A percentile compares a stretch with the other conserved stretches of the same genome.
These are phyloP conservation scores for Coptodon rendalli DNA, from an alignment of 2,113 vertebrate species.

Conservation along the genomic window DNA sequence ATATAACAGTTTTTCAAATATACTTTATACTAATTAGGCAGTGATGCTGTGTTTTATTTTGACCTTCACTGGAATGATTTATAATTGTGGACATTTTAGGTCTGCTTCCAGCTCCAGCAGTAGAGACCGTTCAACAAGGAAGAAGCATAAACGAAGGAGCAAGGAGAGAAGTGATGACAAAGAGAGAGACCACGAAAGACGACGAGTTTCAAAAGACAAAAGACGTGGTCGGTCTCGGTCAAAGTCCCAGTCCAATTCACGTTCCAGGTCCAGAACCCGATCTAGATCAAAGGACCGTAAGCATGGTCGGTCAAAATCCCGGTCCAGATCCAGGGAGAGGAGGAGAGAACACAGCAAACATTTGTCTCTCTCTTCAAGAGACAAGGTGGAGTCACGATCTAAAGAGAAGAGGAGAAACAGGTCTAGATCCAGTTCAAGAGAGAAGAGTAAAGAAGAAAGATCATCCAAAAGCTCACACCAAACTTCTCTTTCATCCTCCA, in stretches of 20 bases:
- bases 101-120: constrained; percentile 73
- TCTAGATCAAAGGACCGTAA: constrained; percentile 55
- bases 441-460: constrained; percentile 62
- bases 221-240: constrained; percentile 64
- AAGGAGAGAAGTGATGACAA: constrained; percentile 64
- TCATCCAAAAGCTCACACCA: constrained; percentile 36
- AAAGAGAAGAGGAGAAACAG: constrained; percentile 60
- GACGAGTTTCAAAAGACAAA: constrained; percentile 52
- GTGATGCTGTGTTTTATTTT: neutral
- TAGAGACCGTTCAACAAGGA: constrained; percentile 68
- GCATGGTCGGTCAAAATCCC: constrained; percentile 45
- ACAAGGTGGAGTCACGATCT: constrained; percentile 52
- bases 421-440: constrained; percentile 74
- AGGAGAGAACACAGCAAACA: constrained; percentile 59
- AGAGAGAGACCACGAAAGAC: constrained; percentile 42
- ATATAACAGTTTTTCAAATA: neutral
- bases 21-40: neutral
- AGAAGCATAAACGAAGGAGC: constrained; percentile 59
- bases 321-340: constrained; percentile 71
- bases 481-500: neutral
- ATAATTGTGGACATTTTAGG: constrained; percentile 8
- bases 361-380: constrained; percentile 42
- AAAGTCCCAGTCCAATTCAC: constrained; percentile 41
- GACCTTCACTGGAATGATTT: neutral
- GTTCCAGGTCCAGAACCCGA: constrained; percentile 45